These are phyloP conservation scores for Morone saxatilis DNA, from an alignment of 2,113 vertebrate species.

Conservation along the genomic window DNA sequence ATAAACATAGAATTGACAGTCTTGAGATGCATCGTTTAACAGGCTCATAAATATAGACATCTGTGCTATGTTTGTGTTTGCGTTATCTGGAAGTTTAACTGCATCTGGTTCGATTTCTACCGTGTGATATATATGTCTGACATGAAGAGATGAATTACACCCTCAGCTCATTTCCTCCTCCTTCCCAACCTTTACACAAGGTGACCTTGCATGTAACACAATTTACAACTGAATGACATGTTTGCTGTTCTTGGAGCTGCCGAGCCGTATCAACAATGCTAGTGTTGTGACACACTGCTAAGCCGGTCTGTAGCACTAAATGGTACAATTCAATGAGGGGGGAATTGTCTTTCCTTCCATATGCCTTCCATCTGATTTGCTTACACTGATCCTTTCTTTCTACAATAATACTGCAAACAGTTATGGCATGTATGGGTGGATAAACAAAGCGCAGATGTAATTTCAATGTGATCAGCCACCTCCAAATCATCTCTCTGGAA, in stretches of 20 bases:
- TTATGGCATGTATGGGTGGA: slow-evolving; percentile 32
- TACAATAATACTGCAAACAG: slow-evolving; percentile 44
- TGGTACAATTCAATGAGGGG: slow-evolving; percentile 47
- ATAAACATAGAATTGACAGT: slow-evolving; percentile 38
- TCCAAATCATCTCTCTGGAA: slow-evolving; percentile 43
- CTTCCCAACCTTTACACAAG: slow-evolving; percentile 75
- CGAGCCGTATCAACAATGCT: slow-evolving; percentile 49
- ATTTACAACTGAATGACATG: slow-evolving; percentile 79
- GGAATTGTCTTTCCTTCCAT: slow-evolving; percentile 50
- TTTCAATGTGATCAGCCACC: slow-evolving; percentile 44
- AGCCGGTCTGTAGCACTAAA: slow-evolving; percentile 51
- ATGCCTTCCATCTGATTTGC: slow-evolving; percentile 63
- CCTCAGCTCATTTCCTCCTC: slow-evolving; percentile 69
- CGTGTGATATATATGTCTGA: slow-evolving; percentile 62
- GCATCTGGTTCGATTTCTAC: slow-evolving; percentile 47
- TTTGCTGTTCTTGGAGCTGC: slow-evolving; percentile 68
- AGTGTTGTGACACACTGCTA: slow-evolving; percentile 62
- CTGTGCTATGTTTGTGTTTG: slow-evolving; percentile 46
- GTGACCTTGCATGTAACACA: slow-evolving; percentile 76
- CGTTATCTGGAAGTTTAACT: slow-evolving; percentile 57
- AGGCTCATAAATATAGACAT: slow-evolving; percentile 65
- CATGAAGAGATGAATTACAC: slow-evolving; percentile 71
- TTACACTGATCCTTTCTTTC: slow-evolving; percentile 57
- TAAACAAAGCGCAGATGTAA: slow-evolving; percentile 69
- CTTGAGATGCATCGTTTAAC: slow-evolving; percentile 38